Evolutionary conservation across 1,140 invertebrate genomes (phyloP), one percentile per base, ranked within the genome.

Genomic region (Ericerus pela): DNA sequence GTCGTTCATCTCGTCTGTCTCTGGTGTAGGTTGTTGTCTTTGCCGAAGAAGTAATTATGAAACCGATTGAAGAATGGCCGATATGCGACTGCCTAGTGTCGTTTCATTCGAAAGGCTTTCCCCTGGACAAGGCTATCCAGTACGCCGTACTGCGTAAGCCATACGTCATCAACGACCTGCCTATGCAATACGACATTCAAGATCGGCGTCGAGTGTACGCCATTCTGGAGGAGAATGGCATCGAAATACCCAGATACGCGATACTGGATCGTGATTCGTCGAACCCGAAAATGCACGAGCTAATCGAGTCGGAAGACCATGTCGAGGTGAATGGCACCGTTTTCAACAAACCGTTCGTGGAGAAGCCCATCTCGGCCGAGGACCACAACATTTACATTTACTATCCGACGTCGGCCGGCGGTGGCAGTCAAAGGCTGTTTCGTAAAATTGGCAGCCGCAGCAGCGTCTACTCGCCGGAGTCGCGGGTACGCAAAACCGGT

Each of bases 341-440:
- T 2, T 99, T 99, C 66, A 96, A 96, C 67, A 99, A 98, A 69
- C 96, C 96, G 0, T 99, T 99, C 75, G 96, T 99, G 0, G 96
- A 99, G 70, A 98, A 98, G 69, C 94, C 94, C 1, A 81, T 95
- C 36, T 96, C 90, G 20, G 96, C 96, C 0, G 96, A 99, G 73
- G 95, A 99, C 73, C 96, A 99, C 70, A 99, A 99, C 69, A 96
- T 99, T 66, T 98, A 97, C 69, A 99, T 99, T 64, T 99, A 99
- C 72, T 99, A 98, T 73, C 96, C 96, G 0, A 92, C 91, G 2
- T 93, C 90, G 2, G 96, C 95, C n/a, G 96, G 96, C 2, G 87
- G 86, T 2, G 96, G 96, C 2, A 94, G 90, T 69, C 96, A 99
- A 68, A 76, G 93, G 63, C 74, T 99, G 36, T 99, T 99, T 73